Percentiles rank a stretch among this genome's conserved stretches.
These are phyloP conservation scores for Girardinus metallicus DNA, from an alignment of 2,797 vertebrate genomes.

Conservation along the genomic window DNA sequence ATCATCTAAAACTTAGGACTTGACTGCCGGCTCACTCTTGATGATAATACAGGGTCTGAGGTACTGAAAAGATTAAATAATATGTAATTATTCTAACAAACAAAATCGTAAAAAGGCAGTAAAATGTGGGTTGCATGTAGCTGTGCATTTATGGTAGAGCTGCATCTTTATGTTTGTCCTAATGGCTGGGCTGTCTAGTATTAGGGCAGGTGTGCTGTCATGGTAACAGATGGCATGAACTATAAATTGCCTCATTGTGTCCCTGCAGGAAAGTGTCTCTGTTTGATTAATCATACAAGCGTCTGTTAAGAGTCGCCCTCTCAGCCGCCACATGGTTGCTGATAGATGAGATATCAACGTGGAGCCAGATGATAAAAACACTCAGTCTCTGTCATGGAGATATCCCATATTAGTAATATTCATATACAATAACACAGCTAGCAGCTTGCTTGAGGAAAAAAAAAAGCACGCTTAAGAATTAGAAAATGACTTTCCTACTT, in stretches of 20 bases:
- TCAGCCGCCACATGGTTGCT: conserved; percentile 46
- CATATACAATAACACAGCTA: not conserved
- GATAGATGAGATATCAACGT: conserved; percentile 57
- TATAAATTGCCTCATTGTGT: conserved; percentile 74
- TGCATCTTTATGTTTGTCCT: conserved; percentile 27
- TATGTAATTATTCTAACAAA: not conserved
- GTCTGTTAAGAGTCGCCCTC: conserved; percentile 57
- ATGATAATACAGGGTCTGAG: not conserved
- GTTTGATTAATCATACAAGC: conserved; percentile 73
- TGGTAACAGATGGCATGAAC: conserved; percentile 73
- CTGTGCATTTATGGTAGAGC: conserved; percentile 3
- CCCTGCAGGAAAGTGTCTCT: conserved; percentile 64
- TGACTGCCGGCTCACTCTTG: conserved; percentile 28
- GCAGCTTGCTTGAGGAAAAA: not conserved
- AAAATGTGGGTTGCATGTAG: conserved; percentile 3
- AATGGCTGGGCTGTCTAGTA: conserved; percentile 26
- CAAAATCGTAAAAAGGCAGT: not conserved
- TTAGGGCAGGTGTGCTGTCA: conserved; percentile 69
- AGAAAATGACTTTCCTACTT: not conserved
- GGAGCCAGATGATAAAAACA: conserved; percentile 40
- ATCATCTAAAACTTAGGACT: conserved; percentile 39
- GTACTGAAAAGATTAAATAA: not conserved
- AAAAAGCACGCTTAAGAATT: not conserved
- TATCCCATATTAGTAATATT: conserved; percentile 10
- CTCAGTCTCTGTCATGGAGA: conserved; percentile 28